These are phyloP conservation scores for Steinernema hermaphroditum DNA, from an alignment of 2,888 invertebrate species.

Conservation along the genomic window DNA sequence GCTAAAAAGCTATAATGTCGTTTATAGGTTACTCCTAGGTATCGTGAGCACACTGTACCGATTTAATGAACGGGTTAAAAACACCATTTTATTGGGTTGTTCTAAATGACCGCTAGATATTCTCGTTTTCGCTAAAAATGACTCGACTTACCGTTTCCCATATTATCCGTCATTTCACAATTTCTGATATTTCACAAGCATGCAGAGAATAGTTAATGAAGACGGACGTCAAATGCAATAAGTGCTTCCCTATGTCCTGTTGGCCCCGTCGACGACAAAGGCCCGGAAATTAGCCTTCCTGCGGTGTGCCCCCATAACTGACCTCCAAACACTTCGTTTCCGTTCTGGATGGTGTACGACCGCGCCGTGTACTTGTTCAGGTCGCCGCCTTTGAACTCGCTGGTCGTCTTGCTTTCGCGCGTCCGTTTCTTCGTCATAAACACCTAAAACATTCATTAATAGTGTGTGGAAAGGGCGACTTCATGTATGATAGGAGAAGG, in stretches of 20 bases:
- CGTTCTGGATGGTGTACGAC: conserved; percentile 64
- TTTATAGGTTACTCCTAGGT: no score
- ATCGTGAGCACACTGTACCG: no score
- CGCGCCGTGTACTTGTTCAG: conserved; percentile 65
- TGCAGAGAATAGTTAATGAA: no score
- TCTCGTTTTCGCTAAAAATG: no score
- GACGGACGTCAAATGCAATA: no score
- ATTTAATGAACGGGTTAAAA: no score
- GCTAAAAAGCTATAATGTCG: no score
- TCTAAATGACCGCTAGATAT: no score
- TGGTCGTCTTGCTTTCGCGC: conserved; percentile 58
- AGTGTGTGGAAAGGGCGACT: conserved; percentile 9
- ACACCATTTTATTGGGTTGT: no score
- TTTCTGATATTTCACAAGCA: no score
- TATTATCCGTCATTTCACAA: no score
- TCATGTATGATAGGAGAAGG: not conserved
- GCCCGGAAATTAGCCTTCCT: conserved; percentile 7
- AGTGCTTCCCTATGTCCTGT: not conserved
- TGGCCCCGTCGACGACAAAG: not conserved
- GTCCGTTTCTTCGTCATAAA: conserved; percentile 66
- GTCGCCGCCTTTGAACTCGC: conserved; percentile 64
- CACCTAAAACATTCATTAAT: conserved; percentile 53
- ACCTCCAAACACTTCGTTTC: conserved; percentile 66
- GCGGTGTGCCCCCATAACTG: conserved; percentile 7
- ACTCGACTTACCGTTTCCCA: no score